Percentiles rank a stretch among this genome's conserved stretches.
phyloP scores from a whole-genome alignment of 1,140 invertebrate genomes.

The Kradibia gibbosae region DNA sequence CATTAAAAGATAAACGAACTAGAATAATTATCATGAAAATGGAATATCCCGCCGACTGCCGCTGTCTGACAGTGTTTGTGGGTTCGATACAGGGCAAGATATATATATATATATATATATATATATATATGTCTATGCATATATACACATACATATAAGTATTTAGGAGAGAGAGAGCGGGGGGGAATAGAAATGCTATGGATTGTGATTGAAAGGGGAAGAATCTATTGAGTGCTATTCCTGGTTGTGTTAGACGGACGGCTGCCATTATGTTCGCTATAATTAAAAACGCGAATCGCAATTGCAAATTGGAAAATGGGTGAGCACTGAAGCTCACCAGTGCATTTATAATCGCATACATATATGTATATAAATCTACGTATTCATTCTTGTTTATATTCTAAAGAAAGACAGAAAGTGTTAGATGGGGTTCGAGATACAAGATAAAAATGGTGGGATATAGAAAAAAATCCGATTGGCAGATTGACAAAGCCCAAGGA shows the following conservation, averaged over 20 bases:
- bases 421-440: too few species aligned
- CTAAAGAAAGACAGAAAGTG: not conserved
- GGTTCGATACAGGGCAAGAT: constrained; percentile 23
- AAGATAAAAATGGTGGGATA: not conserved
- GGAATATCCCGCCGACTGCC: constrained; percentile 68
- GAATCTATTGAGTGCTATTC: constrained; percentile 71
- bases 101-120: too few species aligned
- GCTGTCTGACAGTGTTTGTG: constrained; percentile 49
- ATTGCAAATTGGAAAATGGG: constrained; percentile 74
- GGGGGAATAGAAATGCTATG: constrained; percentile 35
- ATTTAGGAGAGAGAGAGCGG: too few species aligned
- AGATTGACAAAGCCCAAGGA: not conserved
- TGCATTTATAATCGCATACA: constrained; percentile 36
- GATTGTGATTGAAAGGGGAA: constrained; percentile 58
- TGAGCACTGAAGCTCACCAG: constrained; percentile 21
- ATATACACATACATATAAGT: too few species aligned
- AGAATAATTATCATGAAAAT: constrained; percentile 73
- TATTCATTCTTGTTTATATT: not conserved
- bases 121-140: too few species aligned
- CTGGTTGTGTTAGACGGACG: constrained; percentile 62
- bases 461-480: not conserved
- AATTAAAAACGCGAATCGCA: constrained; percentile 75
- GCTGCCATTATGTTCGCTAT: constrained; percentile 73
- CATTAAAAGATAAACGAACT: constrained; percentile 64
- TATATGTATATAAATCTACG: constrained; percentile 37